These are phyloP conservation scores for Gymnarchus niloticus DNA, from an alignment of 2,113 vertebrate species.

Conservation along the genomic window DNA sequence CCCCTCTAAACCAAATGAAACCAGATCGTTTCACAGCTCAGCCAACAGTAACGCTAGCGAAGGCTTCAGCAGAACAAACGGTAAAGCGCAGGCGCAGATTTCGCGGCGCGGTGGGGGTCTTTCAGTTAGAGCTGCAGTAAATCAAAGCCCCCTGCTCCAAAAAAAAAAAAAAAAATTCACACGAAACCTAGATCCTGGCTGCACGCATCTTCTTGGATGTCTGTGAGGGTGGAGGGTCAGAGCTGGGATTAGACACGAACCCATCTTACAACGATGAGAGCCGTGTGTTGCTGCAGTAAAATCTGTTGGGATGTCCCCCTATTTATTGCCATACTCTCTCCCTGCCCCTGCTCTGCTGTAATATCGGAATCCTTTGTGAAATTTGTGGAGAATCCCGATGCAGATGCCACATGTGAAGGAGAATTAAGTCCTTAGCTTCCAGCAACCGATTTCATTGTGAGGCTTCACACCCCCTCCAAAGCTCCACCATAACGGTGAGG, in stretches of 20 bases:
- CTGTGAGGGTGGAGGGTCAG: neutral
- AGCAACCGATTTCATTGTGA: constrained; percentile 45
- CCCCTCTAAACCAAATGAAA: neutral
- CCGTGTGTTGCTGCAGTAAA: neutral
- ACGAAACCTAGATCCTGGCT: neutral
- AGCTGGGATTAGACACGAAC: neutral
- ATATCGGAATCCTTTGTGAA: constrained; percentile 28
- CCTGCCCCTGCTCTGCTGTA: neutral
- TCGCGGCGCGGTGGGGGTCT: neutral
- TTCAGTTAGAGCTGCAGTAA: neutral
- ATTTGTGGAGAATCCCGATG: constrained; percentile 32
- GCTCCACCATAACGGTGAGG: constrained; percentile 51
- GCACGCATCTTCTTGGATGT: neutral
- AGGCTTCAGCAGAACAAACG: neutral
- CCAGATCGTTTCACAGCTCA: neutral
- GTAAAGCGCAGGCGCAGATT: neutral
- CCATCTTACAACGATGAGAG: neutral
- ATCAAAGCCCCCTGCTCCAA: neutral
- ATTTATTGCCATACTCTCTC: constrained; percentile 6
- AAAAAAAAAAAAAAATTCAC: neutral
- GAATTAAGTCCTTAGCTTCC: constrained; percentile 46
- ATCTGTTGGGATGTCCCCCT: neutral
- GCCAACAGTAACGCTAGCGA: neutral
- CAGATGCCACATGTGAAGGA: constrained; percentile 30
- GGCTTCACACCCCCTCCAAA: constrained; percentile 43